These are phyloP conservation scores for Hippocampus abdominalis DNA, from an alignment of 2,113 vertebrate species.

Conservation along the genomic window DNA sequence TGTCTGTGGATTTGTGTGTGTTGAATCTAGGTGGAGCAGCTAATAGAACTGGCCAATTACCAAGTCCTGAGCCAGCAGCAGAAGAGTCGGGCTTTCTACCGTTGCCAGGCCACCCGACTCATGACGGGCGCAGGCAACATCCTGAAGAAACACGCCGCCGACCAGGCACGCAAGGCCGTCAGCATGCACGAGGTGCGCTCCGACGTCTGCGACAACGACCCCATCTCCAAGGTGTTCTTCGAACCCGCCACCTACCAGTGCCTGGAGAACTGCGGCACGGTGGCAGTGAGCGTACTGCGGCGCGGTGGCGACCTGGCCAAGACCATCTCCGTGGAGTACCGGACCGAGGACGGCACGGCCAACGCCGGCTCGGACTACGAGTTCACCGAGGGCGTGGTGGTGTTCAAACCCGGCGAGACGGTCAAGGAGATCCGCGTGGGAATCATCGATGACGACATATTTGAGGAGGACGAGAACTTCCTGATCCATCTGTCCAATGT, in stretches of 20 bases:
- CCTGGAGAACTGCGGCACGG: slow-evolving; percentile 95
- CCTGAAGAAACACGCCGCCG: slow-evolving; percentile 93
- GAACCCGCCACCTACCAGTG: slow-evolving; percentile 95
- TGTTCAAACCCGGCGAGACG: slow-evolving; percentile 93
- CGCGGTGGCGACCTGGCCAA: slow-evolving; percentile 87
- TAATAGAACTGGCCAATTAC: slow-evolving; percentile 98
- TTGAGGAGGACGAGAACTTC: slow-evolving; percentile 99
- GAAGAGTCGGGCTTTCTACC: slow-evolving; percentile 96
- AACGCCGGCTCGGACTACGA: slow-evolving; percentile 98
- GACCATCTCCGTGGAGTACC: slow-evolving; percentile 87
- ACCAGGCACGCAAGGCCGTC: slow-evolving; percentile 94
- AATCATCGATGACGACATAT: slow-evolving; percentile 97
- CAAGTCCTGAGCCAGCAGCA: slow-evolving; percentile 98
- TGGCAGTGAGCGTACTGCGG: slow-evolving; percentile 85
- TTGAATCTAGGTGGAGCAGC: slow-evolving; percentile 80
- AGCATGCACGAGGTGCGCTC: slow-evolving; percentile 95
- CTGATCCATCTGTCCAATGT: slow-evolving; percentile 90
- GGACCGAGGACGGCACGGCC: slow-evolving; percentile 94
- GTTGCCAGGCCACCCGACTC: slow-evolving; percentile 94
- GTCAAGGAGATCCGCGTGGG: slow-evolving; percentile 93
- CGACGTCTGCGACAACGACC: slow-evolving; percentile 82
- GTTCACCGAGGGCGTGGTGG: slow-evolving; percentile 91
- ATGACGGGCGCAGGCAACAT: slow-evolving; percentile 99
- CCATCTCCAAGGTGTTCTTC: slow-evolving; percentile 89
- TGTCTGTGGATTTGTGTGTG: neutral